These are phyloP conservation scores for Synanceia verrucosa DNA, from an alignment of 2,797 vertebrate species.

Conservation along the genomic window DNA sequence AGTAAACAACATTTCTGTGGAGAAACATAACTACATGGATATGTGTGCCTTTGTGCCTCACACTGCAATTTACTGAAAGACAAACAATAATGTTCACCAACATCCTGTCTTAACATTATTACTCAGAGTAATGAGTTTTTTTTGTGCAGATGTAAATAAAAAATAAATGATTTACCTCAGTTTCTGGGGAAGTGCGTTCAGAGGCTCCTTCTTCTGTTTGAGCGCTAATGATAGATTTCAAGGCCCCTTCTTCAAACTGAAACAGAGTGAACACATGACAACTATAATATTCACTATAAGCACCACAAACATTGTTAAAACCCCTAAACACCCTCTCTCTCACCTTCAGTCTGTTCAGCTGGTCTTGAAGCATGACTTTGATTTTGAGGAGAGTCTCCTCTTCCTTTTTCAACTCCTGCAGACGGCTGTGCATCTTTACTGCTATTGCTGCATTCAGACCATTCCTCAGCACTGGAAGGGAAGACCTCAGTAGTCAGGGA, in stretches of 20 bases:
- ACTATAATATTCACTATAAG: neutral
- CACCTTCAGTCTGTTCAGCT: slow-evolving; percentile 87
- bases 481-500: neutral
- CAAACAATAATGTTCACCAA: neutral
- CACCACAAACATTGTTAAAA: neutral
- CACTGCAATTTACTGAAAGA: neutral
- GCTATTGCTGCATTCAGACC: slow-evolving; percentile 64
- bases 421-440: slow-evolving; percentile 85
- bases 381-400: slow-evolving; percentile 89
- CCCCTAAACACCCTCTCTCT: neutral
- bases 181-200: slow-evolving; percentile 61
- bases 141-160: neutral
- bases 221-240: slow-evolving; percentile 85
- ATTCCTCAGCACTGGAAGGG: slow-evolving; percentile 67
- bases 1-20: neutral
- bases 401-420: slow-evolving; percentile 88
- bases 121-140: neutral
- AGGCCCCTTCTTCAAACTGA: slow-evolving; percentile 87
- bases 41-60: neutral
- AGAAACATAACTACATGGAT: neutral
- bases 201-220: slow-evolving; percentile 75
- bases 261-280: slow-evolving; percentile 7
- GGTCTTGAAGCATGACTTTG: slow-evolving; percentile 87
- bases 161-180: slow-evolving; percentile 61
- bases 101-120: neutral